A percentile compares a stretch with the other conserved stretches of the same genome.
Evolutionary conservation across 53 echinoderm and acorn worm genomes (phyloP).

Genomic region (Luidia sarsii): DNA sequence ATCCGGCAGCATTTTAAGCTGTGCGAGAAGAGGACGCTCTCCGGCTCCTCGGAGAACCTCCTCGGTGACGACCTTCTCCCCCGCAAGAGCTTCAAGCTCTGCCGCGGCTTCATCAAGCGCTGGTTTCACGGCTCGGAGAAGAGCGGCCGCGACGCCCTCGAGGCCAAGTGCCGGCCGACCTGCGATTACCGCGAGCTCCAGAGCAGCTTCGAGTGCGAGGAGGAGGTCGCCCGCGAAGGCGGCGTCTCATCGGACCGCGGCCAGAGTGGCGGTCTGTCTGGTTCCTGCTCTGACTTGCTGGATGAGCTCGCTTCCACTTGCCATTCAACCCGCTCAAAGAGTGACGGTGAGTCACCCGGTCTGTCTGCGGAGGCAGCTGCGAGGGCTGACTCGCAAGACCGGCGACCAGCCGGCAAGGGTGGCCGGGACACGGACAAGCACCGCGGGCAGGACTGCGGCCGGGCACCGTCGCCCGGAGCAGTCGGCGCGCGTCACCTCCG

Average conservation of each 20-base stretch:
- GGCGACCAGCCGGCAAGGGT: neutral
- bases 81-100: constrained; percentile 38
- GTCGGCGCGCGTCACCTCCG: too few species aligned
- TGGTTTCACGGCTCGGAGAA: neutral
- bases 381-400: neutral
- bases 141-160: neutral
- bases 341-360: neutral
- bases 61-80: constrained; percentile 3
- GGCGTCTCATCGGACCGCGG: too few species aligned
- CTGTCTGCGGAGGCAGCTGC: neutral
- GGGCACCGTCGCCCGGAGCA: neutral
- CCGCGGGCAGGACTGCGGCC: neutral
- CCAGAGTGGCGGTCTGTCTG: neutral
- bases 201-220: neutral
- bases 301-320: neutral
- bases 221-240: neutral
- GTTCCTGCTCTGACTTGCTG: neutral
- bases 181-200: neutral
- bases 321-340: neutral
- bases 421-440: neutral
- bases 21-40: constrained; percentile 17
- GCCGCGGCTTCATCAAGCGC: constrained; percentile 10
- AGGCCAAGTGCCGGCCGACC: neutral
- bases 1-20: constrained; percentile 8
- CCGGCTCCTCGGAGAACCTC: constrained; percentile 31